A percentile compares a stretch with the other conserved stretches of the same genome.
Evolutionary conservation across 2,888 invertebrate genomes (phyloP).

Genomic region (Drosophila mulleri): DNA sequence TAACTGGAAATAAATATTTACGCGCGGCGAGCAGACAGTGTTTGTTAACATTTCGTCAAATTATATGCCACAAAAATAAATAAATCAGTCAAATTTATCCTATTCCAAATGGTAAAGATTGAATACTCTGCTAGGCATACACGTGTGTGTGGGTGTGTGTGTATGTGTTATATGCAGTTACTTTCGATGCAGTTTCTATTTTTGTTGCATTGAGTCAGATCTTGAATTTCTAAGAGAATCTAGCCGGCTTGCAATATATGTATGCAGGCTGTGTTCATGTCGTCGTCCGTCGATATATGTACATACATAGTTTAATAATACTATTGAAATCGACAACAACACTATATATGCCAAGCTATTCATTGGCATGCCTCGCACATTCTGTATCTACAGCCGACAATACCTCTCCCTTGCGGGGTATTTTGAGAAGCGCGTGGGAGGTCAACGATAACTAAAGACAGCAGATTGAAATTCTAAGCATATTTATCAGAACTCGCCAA

Average conservation of each 20-base stretch:
- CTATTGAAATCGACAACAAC: background rate
- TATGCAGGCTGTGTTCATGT: background rate
- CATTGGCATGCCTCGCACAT: background rate
- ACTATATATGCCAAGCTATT: background rate
- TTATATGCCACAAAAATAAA: constrained; percentile 1
- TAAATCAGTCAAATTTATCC: background rate
- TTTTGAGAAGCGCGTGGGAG: constrained; percentile 25
- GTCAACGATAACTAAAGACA: constrained; percentile 1
- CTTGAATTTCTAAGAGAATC: background rate
- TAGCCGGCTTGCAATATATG: background rate
- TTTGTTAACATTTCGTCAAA: background rate
- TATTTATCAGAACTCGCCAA: background rate
- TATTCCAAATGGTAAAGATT: background rate
- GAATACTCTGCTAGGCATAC: background rate
- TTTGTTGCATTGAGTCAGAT: background rate
- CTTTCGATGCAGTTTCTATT: background rate
- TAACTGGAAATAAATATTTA: constrained; percentile 9
- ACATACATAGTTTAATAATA: no score
- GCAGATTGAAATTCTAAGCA: constrained; percentile 2
- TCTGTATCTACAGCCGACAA: background rate
- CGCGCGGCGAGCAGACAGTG: background rate
- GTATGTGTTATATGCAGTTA: background rate
- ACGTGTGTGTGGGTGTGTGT: background rate
- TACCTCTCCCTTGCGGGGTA: background rate
- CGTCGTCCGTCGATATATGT: background rate